A percentile compares a stretch with the other conserved stretches of the same genome.
Evolutionary conservation across 2,113 vertebrate genomes (phyloP).

Genomic region (Clinocottus analis): DNA sequence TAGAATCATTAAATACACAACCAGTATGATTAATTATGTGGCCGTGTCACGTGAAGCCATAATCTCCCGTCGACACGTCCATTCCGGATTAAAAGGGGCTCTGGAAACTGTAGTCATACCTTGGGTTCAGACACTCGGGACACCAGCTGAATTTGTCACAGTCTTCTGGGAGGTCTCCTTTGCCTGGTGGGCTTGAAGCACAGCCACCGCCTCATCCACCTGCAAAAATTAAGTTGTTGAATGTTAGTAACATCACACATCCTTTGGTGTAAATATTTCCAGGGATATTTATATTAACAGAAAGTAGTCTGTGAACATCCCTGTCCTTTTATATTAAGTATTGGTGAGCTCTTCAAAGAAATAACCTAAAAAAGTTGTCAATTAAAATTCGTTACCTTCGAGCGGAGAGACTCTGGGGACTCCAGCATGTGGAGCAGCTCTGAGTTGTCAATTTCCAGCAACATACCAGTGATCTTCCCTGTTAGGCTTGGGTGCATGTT

Average conservation of each 20-base stretch:
- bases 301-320: neutral
- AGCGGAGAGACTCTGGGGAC: slow-evolving; percentile 97
- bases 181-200: slow-evolving; percentile 98
- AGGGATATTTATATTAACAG: neutral
- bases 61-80: neutral
- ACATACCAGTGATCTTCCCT: slow-evolving; percentile 98
- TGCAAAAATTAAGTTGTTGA: slow-evolving; percentile 50
- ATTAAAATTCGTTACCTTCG: slow-evolving; percentile 85
- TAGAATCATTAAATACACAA: neutral
- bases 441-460: slow-evolving; percentile 98
- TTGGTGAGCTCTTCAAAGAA: neutral
- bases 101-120: slow-evolving; percentile 31
- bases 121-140: slow-evolving; percentile 88
- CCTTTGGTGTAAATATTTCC: neutral
- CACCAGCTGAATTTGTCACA: slow-evolving; percentile 88
- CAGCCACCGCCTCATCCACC: slow-evolving; percentile 99
- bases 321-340: neutral
- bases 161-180: slow-evolving; percentile 97
- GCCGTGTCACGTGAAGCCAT: neutral
- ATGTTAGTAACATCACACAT: neutral
- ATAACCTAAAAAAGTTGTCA: neutral
- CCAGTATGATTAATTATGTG: neutral
- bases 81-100: neutral
- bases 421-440: slow-evolving; percentile 99
- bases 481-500: slow-evolving; percentile 96